Base-by-base conservation (phyloP, 1,140 invertebrate species). In the Caenorhabditis brenneri region DNA sequence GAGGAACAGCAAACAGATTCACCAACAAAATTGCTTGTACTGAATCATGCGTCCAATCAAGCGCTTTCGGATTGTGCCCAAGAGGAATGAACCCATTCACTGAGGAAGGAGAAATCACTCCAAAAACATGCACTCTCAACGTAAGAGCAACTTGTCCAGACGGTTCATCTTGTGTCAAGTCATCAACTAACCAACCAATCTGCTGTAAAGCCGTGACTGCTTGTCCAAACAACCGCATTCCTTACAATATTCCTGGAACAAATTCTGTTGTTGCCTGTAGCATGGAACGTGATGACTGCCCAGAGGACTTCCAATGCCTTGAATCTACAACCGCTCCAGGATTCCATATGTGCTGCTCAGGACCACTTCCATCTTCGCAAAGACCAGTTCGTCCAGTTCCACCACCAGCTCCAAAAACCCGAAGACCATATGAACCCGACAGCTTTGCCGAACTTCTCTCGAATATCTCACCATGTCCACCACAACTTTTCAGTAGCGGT, bases 261-360 rank as follows among this genome's bases (percentile, higher is more conserved):
- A 89, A 89, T 58, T 91, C 90, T 12, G 84, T 89, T 42, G 90
- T 91, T 48, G 88, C 89, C n/a, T 90, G 89, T 65, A 84, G 87
- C 24, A 85, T 87, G 1, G 87, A 90, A 78, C 87, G 55, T 0
- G 74, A 85, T 79, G 80, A 87, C 22, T 88, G 79, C 79, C 69
- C 84, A 29, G 39, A 31, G 33, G 65, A 58, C 7, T 86, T 83
- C 78, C 79, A 78, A n/a, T 87, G 86, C 33, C 42, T 87, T 10
- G 78, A 86, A 60, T 82, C 79, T 33, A 69, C 33, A 0, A 81
- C 88, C 48, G 88, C 90, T 27, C 48, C 80, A 16, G 89, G 89
- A n/a, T 89, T 89, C 82, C 89, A 88, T 55, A 88, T 89, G 89
- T 89, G 88, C 48, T 89, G 88, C 31, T 90, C 88, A 19, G 86